Conservation (phyloP, 2,113 vertebrate species). For the Scomber scombrus region DNA sequence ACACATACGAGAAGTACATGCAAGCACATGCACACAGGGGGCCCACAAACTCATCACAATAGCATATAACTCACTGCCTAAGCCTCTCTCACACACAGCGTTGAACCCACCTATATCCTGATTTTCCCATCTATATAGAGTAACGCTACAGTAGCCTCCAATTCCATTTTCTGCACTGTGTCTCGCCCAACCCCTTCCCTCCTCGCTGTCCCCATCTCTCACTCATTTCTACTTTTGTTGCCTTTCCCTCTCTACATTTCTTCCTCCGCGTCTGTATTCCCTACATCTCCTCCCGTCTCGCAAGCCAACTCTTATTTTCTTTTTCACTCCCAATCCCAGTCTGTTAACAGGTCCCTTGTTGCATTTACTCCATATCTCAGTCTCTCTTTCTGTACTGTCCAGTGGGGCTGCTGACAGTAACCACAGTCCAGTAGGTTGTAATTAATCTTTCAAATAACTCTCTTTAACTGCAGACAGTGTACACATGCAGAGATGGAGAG, state of each 20-base stretch:
- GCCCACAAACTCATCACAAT: slow-evolving; percentile 55
- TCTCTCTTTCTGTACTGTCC: slow-evolving; percentile 48
- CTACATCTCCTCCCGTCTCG: slow-evolving; percentile 34
- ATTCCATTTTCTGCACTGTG: slow-evolving; percentile 74
- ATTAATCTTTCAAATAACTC: slow-evolving; percentile 76
- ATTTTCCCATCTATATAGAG: slow-evolving; percentile 75
- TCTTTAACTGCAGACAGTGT: slow-evolving; percentile 42
- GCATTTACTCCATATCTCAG: slow-evolving; percentile 39
- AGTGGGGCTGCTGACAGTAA: slow-evolving; percentile 66
- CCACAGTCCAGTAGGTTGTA: slow-evolving; percentile 65
- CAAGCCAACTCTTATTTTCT: slow-evolving; percentile 52
- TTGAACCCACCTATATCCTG: slow-evolving; percentile 66
- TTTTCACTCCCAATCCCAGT: slow-evolving; percentile 50
- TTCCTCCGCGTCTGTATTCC: slow-evolving; percentile 41
- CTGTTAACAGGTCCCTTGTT: slow-evolving; percentile 70
- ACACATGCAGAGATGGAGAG: slow-evolving; percentile 19
- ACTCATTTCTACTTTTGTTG: slow-evolving; percentile 46
- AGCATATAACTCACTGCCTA: slow-evolving; percentile 57
- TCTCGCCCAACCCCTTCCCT: slow-evolving; percentile 43
- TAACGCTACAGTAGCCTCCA: slow-evolving; percentile 74
- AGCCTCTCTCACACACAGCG: slow-evolving; percentile 44
- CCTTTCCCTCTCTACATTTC: slow-evolving; percentile 25
- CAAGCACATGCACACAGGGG: slow-evolving; percentile 33
- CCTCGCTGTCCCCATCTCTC: slow-evolving; percentile 36
- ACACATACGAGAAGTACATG: slow-evolving; percentile 37